phyloP scores from a whole-genome alignment of 1,140 invertebrate genomes.

The Aphelenchoides besseyi region DNA sequence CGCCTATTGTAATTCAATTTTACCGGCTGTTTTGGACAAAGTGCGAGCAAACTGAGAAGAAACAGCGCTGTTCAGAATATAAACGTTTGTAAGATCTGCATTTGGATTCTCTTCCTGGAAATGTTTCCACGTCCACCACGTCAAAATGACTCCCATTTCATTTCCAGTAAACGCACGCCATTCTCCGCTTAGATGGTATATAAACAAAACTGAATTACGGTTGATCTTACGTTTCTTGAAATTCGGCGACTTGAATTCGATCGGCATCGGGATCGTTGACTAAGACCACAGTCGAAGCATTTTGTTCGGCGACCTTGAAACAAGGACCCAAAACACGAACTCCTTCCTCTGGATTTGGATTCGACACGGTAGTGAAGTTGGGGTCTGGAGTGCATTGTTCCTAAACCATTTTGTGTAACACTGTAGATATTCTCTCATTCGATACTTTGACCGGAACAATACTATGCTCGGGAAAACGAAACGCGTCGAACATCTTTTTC shows the following conservation, averaged over 20 bases:
- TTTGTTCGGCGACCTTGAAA: slow-evolving; percentile 76
- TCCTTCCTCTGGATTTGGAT: slow-evolving; percentile 97
- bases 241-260: slow-evolving; percentile 84
- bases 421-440: slow-evolving; percentile 50
- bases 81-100: slow-evolving; percentile 52
- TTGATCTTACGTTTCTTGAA: slow-evolving; percentile 51
- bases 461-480: slow-evolving; percentile 70
- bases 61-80: slow-evolving; percentile 87
- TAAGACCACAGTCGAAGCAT: slow-evolving; percentile 74
- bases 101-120: slow-evolving; percentile 63
- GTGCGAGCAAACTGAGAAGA: slow-evolving; percentile 90
- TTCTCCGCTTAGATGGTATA: slow-evolving; percentile 66
- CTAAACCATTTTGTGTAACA: slow-evolving; percentile 23
- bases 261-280: slow-evolving; percentile 99
- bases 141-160: slow-evolving; percentile 87
- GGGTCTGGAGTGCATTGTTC: slow-evolving; percentile 76
- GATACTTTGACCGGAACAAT: slow-evolving; percentile 75
- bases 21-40: slow-evolving; percentile 78
- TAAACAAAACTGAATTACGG: not conserved
- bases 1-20: too few relatives aligned
- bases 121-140: slow-evolving; percentile 81
- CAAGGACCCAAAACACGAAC: slow-evolving; percentile 81
- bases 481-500: slow-evolving; percentile 72
- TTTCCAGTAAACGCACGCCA: slow-evolving; percentile 95
- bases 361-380: slow-evolving; percentile 91